Evolutionary conservation across 2,797 vertebrate genomes (phyloP), one percentile per base, ranked within the genome.

Genomic region (Sarcoramphus papa): DNA sequence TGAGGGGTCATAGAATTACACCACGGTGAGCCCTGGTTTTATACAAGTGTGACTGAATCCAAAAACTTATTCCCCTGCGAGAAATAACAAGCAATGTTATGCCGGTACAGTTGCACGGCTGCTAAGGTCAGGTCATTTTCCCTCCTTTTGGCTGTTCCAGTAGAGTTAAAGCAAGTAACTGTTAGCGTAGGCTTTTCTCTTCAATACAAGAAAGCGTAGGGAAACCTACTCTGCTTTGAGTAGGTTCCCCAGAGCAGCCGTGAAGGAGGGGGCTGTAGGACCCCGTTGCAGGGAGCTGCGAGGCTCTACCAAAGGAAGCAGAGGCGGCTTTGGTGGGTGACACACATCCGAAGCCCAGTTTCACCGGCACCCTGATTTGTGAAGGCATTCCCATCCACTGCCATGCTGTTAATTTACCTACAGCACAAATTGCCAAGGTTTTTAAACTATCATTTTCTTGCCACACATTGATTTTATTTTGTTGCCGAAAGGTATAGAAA

Each of bases 401-500:
- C 56, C 24, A 47, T 1, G 2, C 40, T 86, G 57, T 62, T 80
- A 51, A 90, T 91, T 92, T 92, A 78, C 69, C 62, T 64, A 68
- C 59, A 65, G 85, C 22, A 50, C 48, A 90, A 65, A 65, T 69
- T 91, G 65, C 45, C 57, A 59, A 47, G 31, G 65, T 51, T 92
- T 69, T 95, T 96, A 79, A 89, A 86, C 56, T 80, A 82, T 92
- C 9, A 41, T 94, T 87, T 92, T 93, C 78, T 92, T 88, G 21
- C 21, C 83, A 37, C 54, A 33, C 92, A 97, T 92, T 95, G 94
- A 95, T 97, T 93, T 91, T 78, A 75, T 93, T 95, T 62, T 41
- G 4, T 83, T 97, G 96, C 95, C 94, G 90, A 81, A 85, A 82
- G 92, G 87, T 8, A 84, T 48, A 93, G n/a, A 92, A 97, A 97